Percentiles rank a stretch among this genome's conserved stretches.
Evolutionary conservation across 2,113 vertebrate genomes (phyloP).

Genomic region (Anser cygnoides): DNA sequence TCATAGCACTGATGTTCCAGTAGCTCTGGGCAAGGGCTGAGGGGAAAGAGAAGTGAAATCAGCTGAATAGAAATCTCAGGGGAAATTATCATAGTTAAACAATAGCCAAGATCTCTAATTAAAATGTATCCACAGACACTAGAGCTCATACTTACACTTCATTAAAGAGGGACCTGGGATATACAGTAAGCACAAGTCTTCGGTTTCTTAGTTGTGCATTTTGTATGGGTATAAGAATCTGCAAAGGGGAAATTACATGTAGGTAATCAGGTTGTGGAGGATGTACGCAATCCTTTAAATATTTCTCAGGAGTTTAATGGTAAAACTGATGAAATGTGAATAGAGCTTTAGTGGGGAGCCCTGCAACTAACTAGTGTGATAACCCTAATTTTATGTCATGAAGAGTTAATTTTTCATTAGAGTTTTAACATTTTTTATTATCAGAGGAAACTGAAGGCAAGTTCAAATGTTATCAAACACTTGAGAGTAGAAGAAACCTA

Average conservation of each 20-base stretch:
- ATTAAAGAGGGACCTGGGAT: background rate
- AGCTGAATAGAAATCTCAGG: background rate
- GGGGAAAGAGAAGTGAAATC: background rate
- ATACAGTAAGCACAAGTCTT: background rate
- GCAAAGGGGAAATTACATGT: background rate
- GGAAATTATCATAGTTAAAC: conserved; percentile 15
- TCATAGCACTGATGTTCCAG: background rate
- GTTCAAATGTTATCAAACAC: background rate
- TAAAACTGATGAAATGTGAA: background rate
- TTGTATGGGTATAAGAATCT: background rate
- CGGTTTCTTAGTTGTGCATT: background rate
- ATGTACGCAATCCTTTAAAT: background rate
- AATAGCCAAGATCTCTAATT: conserved; percentile 3
- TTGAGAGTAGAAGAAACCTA: background rate
- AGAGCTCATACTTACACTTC: background rate
- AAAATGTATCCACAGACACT: background rate
- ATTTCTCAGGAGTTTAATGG: background rate
- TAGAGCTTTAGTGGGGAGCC: background rate
- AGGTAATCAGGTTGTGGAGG: background rate
- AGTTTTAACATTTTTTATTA: background rate
- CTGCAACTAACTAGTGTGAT: background rate
- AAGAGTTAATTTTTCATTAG: background rate
- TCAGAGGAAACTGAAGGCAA: background rate
- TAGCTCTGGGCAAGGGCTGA: fast-evolving
- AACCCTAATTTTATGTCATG: background rate